Conservation (phyloP, 1,140 invertebrate genomes). For the Penaeus indicus region DNA sequence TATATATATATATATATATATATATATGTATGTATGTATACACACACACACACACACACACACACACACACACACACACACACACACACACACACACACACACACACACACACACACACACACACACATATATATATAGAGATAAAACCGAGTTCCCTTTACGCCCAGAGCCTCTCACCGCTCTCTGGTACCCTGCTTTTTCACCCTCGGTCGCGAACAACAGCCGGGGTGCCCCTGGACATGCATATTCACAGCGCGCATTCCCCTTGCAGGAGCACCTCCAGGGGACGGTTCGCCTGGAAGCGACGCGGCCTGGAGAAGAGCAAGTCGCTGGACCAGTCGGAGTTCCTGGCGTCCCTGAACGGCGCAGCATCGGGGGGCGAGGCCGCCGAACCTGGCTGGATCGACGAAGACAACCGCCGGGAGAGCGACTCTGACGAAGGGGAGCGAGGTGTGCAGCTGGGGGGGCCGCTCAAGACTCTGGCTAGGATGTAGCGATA, state of each 20-base stretch:
- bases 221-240: not conserved
- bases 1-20: too few relatives aligned
- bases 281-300: slow-evolving; percentile 50
- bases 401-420: slow-evolving; percentile 37
- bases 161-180: too few relatives aligned
- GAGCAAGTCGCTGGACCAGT: slow-evolving; percentile 55
- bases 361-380: slow-evolving; percentile 18
- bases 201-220: too few relatives aligned
- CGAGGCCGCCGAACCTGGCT: not conserved
- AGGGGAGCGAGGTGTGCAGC: slow-evolving; percentile 23
- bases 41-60: too few relatives aligned
- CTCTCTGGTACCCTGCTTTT: too few relatives aligned
- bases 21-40: too few relatives aligned
- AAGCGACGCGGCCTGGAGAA: slow-evolving; percentile 54
- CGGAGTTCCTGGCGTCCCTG: slow-evolving; percentile 53
- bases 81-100: too few relatives aligned
- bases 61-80: too few relatives aligned
- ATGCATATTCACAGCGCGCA: not conserved
- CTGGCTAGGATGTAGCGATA: too few relatives aligned
- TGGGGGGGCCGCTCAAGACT: not conserved
- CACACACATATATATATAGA: too few relatives aligned
- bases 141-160: too few relatives aligned
- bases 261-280: slow-evolving; percentile 41
- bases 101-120: too few relatives aligned
- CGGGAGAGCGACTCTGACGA: slow-evolving; percentile 53